Evolutionary conservation across 2,888 invertebrate genomes (phyloP).

Genomic region (Leptopilina drosophilae): DNA sequence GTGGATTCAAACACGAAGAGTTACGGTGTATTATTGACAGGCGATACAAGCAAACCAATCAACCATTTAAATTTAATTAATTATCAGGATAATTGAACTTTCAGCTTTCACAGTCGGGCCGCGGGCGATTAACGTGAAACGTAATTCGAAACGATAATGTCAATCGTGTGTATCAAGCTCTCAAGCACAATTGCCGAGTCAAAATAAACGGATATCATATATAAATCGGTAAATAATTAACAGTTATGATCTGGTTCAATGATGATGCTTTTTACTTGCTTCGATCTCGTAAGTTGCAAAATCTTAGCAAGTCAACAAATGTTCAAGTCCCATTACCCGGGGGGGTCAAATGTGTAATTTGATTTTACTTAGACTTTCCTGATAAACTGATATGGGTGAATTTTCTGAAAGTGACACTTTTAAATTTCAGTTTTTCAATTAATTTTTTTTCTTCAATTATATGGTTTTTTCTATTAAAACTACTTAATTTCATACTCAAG

Average conservation of each 20-base stretch:
- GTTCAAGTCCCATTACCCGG: no score
- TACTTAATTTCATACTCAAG: no score
- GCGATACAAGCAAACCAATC: constrained; percentile 58
- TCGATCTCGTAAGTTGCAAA: not conserved
- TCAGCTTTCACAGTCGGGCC: constrained; percentile 58
- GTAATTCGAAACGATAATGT: constrained; percentile 53
- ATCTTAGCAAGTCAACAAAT: not conserved
- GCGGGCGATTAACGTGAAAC: constrained; percentile 61
- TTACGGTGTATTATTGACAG: constrained; percentile 62
- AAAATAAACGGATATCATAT: constrained; percentile 51
- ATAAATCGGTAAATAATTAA: constrained; percentile 45
- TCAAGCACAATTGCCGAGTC: constrained; percentile 59
- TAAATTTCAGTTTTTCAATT: no score
- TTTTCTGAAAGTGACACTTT: no score
- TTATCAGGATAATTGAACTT: constrained; percentile 68
- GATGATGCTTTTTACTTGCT: not conserved
- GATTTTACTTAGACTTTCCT: no score
- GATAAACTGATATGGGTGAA: no score
- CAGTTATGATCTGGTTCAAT: constrained; percentile 20
- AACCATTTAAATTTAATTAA: constrained; percentile 68
- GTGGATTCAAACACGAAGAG: constrained; percentile 47
- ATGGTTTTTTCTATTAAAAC: no score
- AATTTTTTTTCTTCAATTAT: no score
- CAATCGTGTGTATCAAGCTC: constrained; percentile 51
- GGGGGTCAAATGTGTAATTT: no score